Evolutionary conservation across 2,797 vertebrate genomes (phyloP).

Genomic region (Xiphophorus birchmanni): DNA sequence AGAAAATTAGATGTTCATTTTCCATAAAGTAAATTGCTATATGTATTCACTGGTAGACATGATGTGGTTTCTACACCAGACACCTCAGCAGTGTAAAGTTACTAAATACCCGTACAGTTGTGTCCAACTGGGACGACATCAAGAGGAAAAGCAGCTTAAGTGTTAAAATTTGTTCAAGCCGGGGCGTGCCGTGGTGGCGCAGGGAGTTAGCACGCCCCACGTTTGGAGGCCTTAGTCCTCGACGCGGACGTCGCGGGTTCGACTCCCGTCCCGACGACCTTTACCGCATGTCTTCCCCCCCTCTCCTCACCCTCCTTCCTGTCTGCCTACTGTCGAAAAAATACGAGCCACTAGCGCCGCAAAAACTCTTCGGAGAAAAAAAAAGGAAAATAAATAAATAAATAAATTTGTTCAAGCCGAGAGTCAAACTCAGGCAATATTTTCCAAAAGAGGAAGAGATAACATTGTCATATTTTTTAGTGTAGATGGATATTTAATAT

Average conservation of each 20-base stretch:
- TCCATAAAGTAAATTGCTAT: conserved; percentile 2
- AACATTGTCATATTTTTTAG: background rate
- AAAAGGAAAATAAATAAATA: too few species aligned
- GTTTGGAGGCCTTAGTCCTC: too few species aligned
- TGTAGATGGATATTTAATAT: background rate
- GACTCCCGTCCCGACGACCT: too few species aligned
- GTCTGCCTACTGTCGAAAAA: too few species aligned
- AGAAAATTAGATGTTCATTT: conserved; percentile 1
- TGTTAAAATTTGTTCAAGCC: background rate
- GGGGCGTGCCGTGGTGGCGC: too few species aligned
- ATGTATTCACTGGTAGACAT: conserved; percentile 37
- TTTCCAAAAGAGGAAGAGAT: background rate
- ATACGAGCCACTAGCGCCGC: too few species aligned
- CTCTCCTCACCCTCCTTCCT: too few species aligned
- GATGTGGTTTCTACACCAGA: conserved; percentile 6
- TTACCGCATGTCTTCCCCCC: too few species aligned
- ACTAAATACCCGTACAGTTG: background rate
- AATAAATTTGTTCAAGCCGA: background rate
- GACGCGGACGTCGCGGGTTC: too few species aligned
- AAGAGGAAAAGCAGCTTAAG: background rate
- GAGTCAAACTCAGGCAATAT: background rate
- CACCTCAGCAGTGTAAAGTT: background rate
- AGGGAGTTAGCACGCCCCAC: too few species aligned
- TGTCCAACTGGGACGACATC: background rate
- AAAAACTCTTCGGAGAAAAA: too few species aligned